A percentile compares a stretch with the other conserved stretches of the same genome.
Evolutionary conservation across 2,113 vertebrate species (phyloP).

Genomic region (Hippocampus mohnikei): DNA sequence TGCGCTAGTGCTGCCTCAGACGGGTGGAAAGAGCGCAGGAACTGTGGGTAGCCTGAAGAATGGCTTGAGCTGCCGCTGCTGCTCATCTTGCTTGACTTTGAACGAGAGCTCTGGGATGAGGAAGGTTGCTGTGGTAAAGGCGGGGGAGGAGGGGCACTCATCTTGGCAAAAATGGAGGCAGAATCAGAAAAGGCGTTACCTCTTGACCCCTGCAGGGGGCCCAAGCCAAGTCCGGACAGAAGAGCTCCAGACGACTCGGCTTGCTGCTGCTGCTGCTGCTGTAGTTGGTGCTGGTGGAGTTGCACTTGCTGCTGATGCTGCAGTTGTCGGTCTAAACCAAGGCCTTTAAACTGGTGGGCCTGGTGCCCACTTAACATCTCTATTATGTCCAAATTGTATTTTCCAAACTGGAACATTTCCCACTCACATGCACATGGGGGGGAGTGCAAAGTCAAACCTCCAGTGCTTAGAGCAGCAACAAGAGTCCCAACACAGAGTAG

Average conservation of each 20-base stretch:
- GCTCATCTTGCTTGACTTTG: slow-evolving; percentile 80
- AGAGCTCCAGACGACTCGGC: slow-evolving; percentile 77
- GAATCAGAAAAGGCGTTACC: slow-evolving; percentile 80
- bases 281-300: slow-evolving; percentile 78
- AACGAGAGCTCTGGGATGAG: slow-evolving; percentile 76
- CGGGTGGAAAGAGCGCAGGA: slow-evolving; percentile 79
- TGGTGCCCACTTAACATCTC: slow-evolving; percentile 83
- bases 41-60: slow-evolving; percentile 76
- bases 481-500: slow-evolving; percentile 57
- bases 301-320: slow-evolving; percentile 80
- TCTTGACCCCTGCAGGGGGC: slow-evolving; percentile 77
- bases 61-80: slow-evolving; percentile 74
- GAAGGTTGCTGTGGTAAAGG: slow-evolving; percentile 77
- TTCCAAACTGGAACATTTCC: slow-evolving; percentile 84
- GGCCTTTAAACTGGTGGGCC: slow-evolving; percentile 79
- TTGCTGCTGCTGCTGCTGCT: slow-evolving; percentile 79
- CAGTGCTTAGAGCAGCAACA: slow-evolving; percentile 65
- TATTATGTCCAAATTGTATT: slow-evolving; percentile 84
- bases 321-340: slow-evolving; percentile 79
- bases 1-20: slow-evolving; percentile 77
- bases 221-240: slow-evolving; percentile 79
- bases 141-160: slow-evolving; percentile 79
- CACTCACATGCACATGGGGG: slow-evolving; percentile 74
- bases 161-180: slow-evolving; percentile 80
- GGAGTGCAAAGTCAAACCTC: slow-evolving; percentile 69